Base-by-base conservation (phyloP, 92 coral and sea anemone genomes). In the Paramuricea clavata region DNA sequence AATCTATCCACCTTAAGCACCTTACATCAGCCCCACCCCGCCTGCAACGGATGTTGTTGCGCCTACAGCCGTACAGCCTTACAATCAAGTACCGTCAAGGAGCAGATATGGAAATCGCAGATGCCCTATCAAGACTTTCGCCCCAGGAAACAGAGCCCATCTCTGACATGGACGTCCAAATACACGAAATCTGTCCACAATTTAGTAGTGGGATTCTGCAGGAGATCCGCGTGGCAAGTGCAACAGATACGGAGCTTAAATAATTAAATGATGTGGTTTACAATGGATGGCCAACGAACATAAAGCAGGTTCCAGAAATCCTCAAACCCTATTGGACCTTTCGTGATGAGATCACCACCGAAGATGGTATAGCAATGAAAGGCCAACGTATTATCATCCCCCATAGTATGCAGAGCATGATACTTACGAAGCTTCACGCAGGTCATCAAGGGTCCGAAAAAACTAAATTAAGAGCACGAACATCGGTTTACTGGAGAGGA, bases 21-120 rank as follows among this genome's bases (percentile, higher is more conserved):
- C 56, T 88, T 26, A 83, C 83, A 59, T 33, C 89, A 3, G 89
- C 91, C 36, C 87, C 94, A 44, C 94, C 88, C 13, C 68, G 85
- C 12, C 85, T 81, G 23, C 89, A 89, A 74, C 77, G 89, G 33
- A 82, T 78, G 89, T 56, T 80, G 22, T 54, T 88, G 43, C 81
- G 95, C 34, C 84, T 89, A 2, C 92, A 89, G 76, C 91, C 95
- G 27, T 88, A 89, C 64, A 89, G 86, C 59, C 85, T 89, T 62
- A 36, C 49, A 5, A 92, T 89, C 49, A 69, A 54, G 62, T 89
- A 92, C 82, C 52, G 43, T 47, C 83, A 89, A 69, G 86, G 90
- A 6, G 89, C 89, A 70, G 76, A 12, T 9, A 81, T 89, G 91
- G 54, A 47, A 50, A 23, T 85, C 31, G 90, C 90, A 42, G 90